phyloP scores from a whole-genome alignment of 2,888 invertebrate genomes.

The Cremastinae sp. region DNA sequence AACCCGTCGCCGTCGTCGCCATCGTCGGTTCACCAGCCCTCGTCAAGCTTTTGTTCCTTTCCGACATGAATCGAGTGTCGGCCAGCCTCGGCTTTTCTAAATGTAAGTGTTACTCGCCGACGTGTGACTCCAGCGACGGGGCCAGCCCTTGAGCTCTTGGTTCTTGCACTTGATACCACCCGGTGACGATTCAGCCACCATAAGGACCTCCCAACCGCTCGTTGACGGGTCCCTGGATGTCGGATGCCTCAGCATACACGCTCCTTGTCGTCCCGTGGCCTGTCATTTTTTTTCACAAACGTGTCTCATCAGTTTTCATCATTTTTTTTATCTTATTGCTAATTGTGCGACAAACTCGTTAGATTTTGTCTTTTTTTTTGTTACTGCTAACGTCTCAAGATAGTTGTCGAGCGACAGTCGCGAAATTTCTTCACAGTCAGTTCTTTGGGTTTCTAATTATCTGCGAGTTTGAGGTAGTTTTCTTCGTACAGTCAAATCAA shows the following conservation, averaged over 20 bases:
- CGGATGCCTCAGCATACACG: constrained; percentile 75
- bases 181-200: constrained; percentile 73
- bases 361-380: too few relatives aligned
- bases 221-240: constrained; percentile 64
- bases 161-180: constrained; percentile 72
- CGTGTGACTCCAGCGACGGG: constrained; percentile 76
- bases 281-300: constrained; percentile 56
- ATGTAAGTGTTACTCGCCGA: constrained; percentile 73
- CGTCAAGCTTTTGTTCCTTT: constrained; percentile 68
- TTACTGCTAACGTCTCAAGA: too few relatives aligned
- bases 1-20: constrained; percentile 51
- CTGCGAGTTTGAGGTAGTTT: too few relatives aligned
- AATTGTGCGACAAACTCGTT: too few relatives aligned
- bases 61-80: constrained; percentile 63
- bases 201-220: constrained; percentile 74
- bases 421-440: too few relatives aligned
- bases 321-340: too few relatives aligned
- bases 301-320: too few relatives aligned
- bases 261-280: constrained; percentile 68
- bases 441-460: too few relatives aligned
- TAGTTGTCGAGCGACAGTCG: too few relatives aligned
- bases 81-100: constrained; percentile 67
- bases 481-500: too few relatives aligned
- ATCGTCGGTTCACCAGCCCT: constrained; percentile 48
- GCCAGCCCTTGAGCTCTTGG: constrained; percentile 77